Conservation (phyloP, 2,888 invertebrate species). For the Salticus scenicus region DNA sequence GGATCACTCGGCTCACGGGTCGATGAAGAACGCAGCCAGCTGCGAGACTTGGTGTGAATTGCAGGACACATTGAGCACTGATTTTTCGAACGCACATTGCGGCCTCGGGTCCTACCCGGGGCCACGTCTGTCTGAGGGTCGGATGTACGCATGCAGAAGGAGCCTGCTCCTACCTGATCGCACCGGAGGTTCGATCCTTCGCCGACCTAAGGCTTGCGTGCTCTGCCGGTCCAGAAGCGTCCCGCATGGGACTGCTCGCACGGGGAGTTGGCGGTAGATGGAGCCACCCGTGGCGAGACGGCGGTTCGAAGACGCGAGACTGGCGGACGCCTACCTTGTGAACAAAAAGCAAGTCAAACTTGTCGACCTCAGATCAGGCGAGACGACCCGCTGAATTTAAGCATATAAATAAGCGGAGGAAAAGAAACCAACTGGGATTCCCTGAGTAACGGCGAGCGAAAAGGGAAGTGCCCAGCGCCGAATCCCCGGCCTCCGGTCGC, state of each 20-base stretch:
- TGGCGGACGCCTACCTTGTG: no score
- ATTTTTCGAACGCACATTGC: conserved; percentile 77
- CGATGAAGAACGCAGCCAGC: conserved; percentile 77
- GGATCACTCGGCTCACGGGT: conserved; percentile 77
- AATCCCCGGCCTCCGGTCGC: no score
- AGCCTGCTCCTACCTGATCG: no score
- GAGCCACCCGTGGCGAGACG: no score
- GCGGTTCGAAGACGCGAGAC: no score
- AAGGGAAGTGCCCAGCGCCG: conserved; percentile 2
- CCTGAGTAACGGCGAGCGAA: conserved; percentile 78
- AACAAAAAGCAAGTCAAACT: no score
- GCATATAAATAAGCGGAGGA: conserved; percentile 84
- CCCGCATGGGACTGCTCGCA: no score
- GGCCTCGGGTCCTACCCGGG: conserved; percentile 73
- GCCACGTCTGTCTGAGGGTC: conserved; percentile 76
- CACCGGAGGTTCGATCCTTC: no score
- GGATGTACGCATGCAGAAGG: conserved; percentile 41
- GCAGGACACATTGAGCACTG: conserved; percentile 76
- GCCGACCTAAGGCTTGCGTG: no score
- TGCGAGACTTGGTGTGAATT: conserved; percentile 76
- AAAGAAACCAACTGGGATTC: conserved; percentile 83
- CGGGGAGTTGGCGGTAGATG: no score
- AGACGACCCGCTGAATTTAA: conserved; percentile 79
- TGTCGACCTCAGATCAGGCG: conserved; percentile 73
- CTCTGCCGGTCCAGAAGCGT: no score